Base-by-base conservation (phyloP, 2,888 invertebrate genomes). In the Helicoverpa assulta region DNA sequence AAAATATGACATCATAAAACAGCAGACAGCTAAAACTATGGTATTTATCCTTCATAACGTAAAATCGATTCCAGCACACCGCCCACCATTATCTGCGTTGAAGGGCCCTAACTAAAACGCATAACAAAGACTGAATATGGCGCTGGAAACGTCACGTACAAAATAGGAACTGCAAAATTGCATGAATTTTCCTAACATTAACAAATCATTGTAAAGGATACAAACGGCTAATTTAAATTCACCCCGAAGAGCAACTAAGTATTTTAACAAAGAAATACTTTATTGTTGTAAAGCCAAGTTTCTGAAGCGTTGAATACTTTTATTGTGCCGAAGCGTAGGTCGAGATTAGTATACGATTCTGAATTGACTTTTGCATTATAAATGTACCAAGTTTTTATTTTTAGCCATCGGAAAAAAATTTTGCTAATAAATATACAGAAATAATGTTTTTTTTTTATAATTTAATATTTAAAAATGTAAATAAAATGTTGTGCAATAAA, bases 231-330 rank as follows among this genome's bases (percentile, higher is more conserved):
- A 77, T 84, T 76, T 58, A 70, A 81, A 82, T 84, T 81, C 82
- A 52, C 10, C 0, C 5, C 71, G 57, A 29, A 26, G 26, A 70
- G 56, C 59, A 66, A 68, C 69, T 72, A 67, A 78, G 67, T 73
- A 73, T 76, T 75, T 61, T 78, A 76, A 76, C 73, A 88, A 87
- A 86, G 86, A 84, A 85, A 86, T 82, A 80, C 81, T 85, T 88
- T 78, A 83, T 85, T 86, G 81, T 84, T 84, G 69, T 60, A 75
- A 74, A 68, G 67, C 8, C 57, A 70, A 78, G 58, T 80, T 82
- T 80, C 80, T 84, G 83, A 85, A 75, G 80, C 79, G 85, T 87
- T 72, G 70, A 83, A 86, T 73, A 54, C 59, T 67, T 76, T 12
- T 51, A n/a, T 14, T 53, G 26, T 8, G 16, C n/a, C 33, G 14